Percentiles rank a stretch among this genome's conserved stretches.
Conservation (phyloP, 2,888 invertebrate species). For the Bellardia bayeri region DNA sequence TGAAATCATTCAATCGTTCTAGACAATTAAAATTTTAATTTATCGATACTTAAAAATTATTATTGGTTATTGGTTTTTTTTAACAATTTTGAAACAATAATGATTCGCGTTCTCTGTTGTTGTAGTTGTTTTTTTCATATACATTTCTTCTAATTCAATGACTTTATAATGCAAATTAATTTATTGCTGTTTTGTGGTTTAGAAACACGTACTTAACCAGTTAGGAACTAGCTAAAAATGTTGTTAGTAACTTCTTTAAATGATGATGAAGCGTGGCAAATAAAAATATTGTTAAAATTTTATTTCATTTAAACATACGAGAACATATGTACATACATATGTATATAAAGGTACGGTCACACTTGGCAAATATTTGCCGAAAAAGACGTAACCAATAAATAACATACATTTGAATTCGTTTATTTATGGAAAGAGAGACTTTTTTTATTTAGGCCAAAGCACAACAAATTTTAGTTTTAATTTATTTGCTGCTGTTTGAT, state of each 20-base stretch:
- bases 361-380: too few relatives aligned
- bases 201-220: constrained; percentile 16
- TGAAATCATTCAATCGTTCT: constrained; percentile 46
- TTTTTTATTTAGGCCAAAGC: too few relatives aligned
- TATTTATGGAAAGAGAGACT: too few relatives aligned
- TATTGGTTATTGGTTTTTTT: neutral
- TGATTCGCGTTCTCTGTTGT: constrained; percentile 16
- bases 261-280: neutral
- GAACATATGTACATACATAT: too few relatives aligned
- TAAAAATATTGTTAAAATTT: neutral
- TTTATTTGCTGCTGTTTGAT: too few relatives aligned
- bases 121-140: too few relatives aligned
- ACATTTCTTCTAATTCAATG: constrained; percentile 1
- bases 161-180: constrained; percentile 21
- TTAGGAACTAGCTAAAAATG: neutral
- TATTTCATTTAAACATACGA: neutral
- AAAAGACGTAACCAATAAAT: too few relatives aligned
- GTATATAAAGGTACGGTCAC: too few relatives aligned
- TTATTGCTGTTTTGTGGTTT: neutral
- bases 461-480: too few relatives aligned
- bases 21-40: neutral
- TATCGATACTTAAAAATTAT: neutral
- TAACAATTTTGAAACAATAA: neutral
- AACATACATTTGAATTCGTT: too few relatives aligned
- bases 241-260: constrained; percentile 5